Conservation (phyloP, 2,888 invertebrate genomes). For the Barypeithes pellucidus region DNA sequence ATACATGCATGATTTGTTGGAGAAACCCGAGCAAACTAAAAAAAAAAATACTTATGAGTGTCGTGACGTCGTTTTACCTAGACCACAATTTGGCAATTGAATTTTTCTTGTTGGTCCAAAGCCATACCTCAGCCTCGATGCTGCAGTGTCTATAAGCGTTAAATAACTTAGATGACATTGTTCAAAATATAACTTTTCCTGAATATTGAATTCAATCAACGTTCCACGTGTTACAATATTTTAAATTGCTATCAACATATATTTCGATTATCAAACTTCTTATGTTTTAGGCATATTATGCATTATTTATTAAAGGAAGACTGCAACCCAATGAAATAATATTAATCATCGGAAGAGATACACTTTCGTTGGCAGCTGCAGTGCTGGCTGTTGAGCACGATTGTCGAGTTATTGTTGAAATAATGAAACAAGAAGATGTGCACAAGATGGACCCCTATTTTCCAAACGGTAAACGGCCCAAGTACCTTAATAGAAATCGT, state of each 20-base stretch:
- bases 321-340: slow-evolving; percentile 25
- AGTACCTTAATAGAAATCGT: background rate
- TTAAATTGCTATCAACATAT: background rate
- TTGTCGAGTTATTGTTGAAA: slow-evolving; percentile 4
- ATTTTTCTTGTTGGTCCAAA: background rate
- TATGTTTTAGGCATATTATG: slow-evolving; percentile 51
- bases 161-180: too few species aligned
- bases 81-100: too few species aligned
- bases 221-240: background rate
- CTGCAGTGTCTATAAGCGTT: too few species aligned
- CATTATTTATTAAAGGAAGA: slow-evolving; percentile 40
- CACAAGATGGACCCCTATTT: background rate
- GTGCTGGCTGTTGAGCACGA: slow-evolving; percentile 1
- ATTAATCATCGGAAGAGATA: slow-evolving; percentile 2
- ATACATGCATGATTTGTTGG: too few species aligned
- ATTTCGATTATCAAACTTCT: background rate
- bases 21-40: too few species aligned
- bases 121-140: too few species aligned
- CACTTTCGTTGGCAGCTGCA: background rate
- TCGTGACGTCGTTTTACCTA: too few species aligned
- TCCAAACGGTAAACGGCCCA: background rate
- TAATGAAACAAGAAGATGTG: background rate
- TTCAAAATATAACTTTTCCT: too few species aligned
- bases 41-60: too few species aligned
- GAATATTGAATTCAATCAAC: too few species aligned